Conservation (phyloP, 2,113 vertebrate species). For the Tonatia bakeri region DNA sequence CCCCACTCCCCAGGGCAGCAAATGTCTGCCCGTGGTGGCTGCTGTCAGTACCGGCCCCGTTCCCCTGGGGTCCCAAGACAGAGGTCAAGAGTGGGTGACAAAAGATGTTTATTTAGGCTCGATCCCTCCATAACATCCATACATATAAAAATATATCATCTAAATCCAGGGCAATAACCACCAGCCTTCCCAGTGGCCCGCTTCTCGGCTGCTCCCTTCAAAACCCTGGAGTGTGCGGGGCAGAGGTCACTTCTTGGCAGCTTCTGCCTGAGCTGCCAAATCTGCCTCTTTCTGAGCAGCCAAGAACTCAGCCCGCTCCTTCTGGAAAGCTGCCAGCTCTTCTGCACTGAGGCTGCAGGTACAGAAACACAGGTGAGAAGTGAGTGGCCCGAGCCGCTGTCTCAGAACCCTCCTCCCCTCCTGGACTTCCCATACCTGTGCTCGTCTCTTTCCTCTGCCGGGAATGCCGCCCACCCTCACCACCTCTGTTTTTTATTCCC, state of each 20-base stretch:
- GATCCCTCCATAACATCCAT: neutral
- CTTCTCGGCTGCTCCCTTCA: neutral
- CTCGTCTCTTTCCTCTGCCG: neutral
- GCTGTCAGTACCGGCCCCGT: neutral
- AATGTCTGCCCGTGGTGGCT: neutral
- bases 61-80: neutral
- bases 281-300: slow-evolving; percentile 79
- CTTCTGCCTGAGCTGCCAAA: slow-evolving; percentile 70
- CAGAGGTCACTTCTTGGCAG: slow-evolving; percentile 70
- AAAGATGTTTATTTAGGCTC: slow-evolving; percentile 53
- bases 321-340: slow-evolving; percentile 86
- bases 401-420: neutral
- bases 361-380: neutral
- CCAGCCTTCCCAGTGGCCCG: neutral
- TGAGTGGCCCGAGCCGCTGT: neutral
- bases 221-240: neutral
- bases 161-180: neutral
- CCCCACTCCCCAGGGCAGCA: neutral
- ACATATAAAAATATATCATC: neutral
- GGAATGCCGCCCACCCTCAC: too few relatives aligned
- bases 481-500: neutral
- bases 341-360: slow-evolving; percentile 84
- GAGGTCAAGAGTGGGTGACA: neutral
- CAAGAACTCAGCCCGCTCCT: slow-evolving; percentile 82
- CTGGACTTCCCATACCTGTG: neutral